Base-by-base conservation (phyloP, 2,113 vertebrate species). In the Periophthalmodon schlosseri region DNA sequence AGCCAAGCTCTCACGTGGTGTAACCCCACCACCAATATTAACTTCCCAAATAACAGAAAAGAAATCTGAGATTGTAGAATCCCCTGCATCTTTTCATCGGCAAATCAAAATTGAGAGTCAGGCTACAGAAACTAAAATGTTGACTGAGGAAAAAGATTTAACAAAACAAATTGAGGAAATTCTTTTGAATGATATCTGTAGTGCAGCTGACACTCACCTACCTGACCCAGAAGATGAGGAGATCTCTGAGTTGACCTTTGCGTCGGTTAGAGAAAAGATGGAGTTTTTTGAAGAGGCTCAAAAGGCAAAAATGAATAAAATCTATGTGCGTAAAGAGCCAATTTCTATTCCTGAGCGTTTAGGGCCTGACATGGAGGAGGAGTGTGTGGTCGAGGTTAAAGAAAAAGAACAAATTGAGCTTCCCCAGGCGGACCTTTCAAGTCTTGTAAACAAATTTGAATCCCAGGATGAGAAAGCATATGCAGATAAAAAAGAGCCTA, bases 51-150 rank as follows among this genome's bases (percentile, higher is more conserved):
- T 94, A 8, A 79, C 81, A 11, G 94, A 95, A 64, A 95, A 92
- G 84, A 95, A 91, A 79, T 94, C 95, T 0, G 95, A 95, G 88
- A 94, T 96, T 47, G 85, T 96, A 70, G 91, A 94, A 50, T 94
- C 94, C 44, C 95, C 96, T 21, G 83, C 94, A 23, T 93, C 93
- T 9, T 95, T 96, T 65, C 93, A 94, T 58, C 93, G 93, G 28
- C 95, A 96, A 89, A 94, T 96, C 71, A 96, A 94, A 89, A 93
- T 92, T 0, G 94, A 96, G 56, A 81, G 85, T 3, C 91, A 88
- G 16, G 69, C 83, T 10, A 82, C 81, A 5, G 92, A 93, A 56
- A 78, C 80, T 15, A 60, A 12, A 39, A 70, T 71, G 50, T 66
- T 39, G 16, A 33, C 61, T 36, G 60, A 50, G 46, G 49, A 73